phyloP scores from a whole-genome alignment of 2,888 invertebrate species.

The Cylindroiulus punctatus region DNA sequence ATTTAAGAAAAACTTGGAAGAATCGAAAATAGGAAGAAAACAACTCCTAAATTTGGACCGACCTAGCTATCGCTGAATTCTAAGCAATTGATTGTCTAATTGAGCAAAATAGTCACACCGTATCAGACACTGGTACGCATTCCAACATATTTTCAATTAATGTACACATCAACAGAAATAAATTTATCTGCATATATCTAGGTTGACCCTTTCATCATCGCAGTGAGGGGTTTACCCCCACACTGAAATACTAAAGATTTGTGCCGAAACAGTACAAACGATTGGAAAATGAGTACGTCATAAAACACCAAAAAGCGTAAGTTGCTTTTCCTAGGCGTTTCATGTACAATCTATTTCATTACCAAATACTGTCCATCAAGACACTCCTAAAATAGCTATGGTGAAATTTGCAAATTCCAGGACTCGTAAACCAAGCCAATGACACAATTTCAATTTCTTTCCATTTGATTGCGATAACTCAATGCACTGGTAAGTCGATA shows the following conservation, averaged over 20 bases:
- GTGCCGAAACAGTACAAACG: background rate
- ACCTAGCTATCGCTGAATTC: background rate
- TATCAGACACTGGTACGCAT: background rate
- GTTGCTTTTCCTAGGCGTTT: conserved; percentile 1
- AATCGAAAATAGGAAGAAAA: background rate
- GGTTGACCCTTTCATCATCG: too few species aligned
- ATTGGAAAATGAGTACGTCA: background rate
- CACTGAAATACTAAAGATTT: background rate
- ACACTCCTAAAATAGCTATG: too few species aligned
- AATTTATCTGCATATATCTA: conserved; percentile 1
- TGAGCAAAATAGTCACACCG: conserved; percentile 10
- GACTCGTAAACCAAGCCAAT: too few species aligned
- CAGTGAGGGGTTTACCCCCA: too few species aligned
- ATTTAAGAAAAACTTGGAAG: background rate
- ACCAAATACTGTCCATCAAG: background rate
- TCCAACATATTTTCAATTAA: background rate
- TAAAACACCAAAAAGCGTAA: conserved; percentile 5
- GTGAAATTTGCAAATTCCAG: too few species aligned
- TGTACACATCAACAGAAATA: background rate
- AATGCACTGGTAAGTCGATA: too few species aligned
- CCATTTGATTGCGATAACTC: too few species aligned
- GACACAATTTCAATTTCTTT: too few species aligned
- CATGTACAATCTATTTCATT: background rate
- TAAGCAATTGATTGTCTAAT: conserved; percentile 18
- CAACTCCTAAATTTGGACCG: conserved; percentile 6